Evolutionary conservation across 2,113 vertebrate genomes (phyloP).

Genomic region (Xenopus laevis): DNA sequence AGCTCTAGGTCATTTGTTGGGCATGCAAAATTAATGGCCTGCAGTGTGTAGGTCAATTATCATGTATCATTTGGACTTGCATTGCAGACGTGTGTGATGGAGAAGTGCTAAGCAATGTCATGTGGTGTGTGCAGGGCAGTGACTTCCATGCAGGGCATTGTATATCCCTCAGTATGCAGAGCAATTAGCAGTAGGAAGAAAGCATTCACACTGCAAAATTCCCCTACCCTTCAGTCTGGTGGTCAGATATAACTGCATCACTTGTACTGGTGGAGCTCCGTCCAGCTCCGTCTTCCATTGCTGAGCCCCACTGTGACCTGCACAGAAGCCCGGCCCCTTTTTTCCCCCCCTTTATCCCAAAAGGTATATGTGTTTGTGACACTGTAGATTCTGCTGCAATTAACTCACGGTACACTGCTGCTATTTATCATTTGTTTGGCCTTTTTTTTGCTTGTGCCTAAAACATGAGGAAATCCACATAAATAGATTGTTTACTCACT

Average conservation of each 20-base stretch:
- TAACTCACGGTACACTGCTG: conserved; percentile 14
- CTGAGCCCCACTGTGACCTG: neutral
- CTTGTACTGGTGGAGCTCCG: neutral
- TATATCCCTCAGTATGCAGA: neutral
- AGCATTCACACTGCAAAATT: neutral
- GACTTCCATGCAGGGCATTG: neutral
- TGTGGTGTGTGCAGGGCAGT: neutral
- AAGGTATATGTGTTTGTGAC: neutral
- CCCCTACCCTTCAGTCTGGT: neutral
- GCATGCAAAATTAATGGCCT: no score
- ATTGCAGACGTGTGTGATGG: no score
- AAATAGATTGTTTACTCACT: neutral
- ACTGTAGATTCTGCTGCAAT: neutral
- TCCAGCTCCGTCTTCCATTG: conserved; percentile 18
- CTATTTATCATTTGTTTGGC: neutral
- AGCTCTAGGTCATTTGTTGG: no score
- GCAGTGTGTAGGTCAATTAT: no score
- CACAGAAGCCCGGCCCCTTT: neutral
- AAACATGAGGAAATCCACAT: conserved; percentile 1
- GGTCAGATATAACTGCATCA: neutral
- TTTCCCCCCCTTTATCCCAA: neutral
- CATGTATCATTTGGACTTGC: no score
- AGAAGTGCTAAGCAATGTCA: no score
- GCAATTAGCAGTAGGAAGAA: neutral
- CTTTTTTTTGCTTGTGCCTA: conserved; percentile 18